Base-by-base conservation (phyloP, 2,888 invertebrate species). In the Heteromyza rotundicornis region DNA sequence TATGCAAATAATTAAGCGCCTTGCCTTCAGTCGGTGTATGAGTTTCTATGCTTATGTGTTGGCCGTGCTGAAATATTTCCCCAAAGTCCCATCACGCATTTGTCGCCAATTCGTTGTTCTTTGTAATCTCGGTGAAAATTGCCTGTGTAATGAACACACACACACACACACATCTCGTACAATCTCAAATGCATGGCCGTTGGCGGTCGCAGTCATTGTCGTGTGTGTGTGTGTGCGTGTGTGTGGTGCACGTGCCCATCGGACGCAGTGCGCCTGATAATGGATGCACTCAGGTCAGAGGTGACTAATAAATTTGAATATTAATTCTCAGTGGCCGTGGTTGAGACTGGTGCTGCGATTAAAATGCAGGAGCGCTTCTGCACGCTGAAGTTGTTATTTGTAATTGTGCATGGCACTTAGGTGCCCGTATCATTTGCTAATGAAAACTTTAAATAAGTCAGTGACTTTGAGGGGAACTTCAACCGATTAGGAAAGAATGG, bases 231-330 rank as follows among this genome's bases (percentile, higher is more conserved):
- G n/a, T n/a, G n/a, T n/a, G n/a, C n/a, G n/a, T n/a, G n/a, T n/a
- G 27, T 5, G 35, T n/a, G 16, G 40, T 36, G 51, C 44, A 14
- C 20, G 14, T 16, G 14, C 7, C 20, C 19, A 27, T 47, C 60
- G 50, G 56, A 24, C 60, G 52, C 49, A 57, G 27, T 35, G 53
- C 32, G 35, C 32, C 77, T 71, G 75, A 79, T 79, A 79, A 79
- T 79, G 78, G 79, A 79, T 80, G 77, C 79, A 75, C 73, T 73
- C 71, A 70, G 80, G 75, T 79, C 79, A 79, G 73, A 79, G 76
- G 78, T 80, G 79, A 75, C 78, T 75, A 80, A 79, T 79, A 79
- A 79, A 79, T 79, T 80, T 78, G 79, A 79, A 78, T 79, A 78
- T 79, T 78, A 78, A 79, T 78, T 79, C 76, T 75, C 79, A 69